phyloP scores from a whole-genome alignment of 2,888 invertebrate genomes.

The Melanostoma scalare region DNA sequence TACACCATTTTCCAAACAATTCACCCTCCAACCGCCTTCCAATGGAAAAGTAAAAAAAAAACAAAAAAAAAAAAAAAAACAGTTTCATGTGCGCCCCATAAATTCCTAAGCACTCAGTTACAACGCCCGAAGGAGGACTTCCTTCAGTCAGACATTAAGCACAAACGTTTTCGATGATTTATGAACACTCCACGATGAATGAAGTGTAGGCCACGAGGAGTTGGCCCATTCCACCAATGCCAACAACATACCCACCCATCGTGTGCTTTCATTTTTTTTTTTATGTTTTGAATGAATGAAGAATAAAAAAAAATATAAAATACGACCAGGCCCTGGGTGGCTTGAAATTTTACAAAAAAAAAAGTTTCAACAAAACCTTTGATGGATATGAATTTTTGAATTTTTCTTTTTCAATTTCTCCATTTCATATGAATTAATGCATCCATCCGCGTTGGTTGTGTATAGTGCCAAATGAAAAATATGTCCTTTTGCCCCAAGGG shows the following conservation, averaged over 20 bases:
- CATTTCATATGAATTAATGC: conserved; percentile 58
- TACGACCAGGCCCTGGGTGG: conserved; percentile 10
- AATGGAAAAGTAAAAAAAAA: conserved; percentile 4
- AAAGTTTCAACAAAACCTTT: conserved; percentile 49
- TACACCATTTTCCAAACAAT: conserved; percentile 46
- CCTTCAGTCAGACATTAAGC: conserved; percentile 71
- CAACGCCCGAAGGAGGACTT: conserved; percentile 69
- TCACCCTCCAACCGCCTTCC: conserved; percentile 19
- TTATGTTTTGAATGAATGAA: conserved; percentile 1
- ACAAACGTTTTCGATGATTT: conserved; percentile 72
- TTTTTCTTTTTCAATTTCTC: conserved; percentile 11
- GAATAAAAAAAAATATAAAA: conserved; percentile 4
- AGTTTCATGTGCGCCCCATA: conserved; percentile 67
- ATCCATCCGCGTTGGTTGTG: conserved; percentile 4
- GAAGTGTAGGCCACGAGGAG: conserved; percentile 58
- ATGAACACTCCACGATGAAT: conserved; percentile 67
- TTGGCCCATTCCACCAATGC: conserved; percentile 5
- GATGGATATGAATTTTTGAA: conserved; percentile 70
- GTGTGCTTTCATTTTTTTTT: conserved; percentile 3
- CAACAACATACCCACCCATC: not conserved
- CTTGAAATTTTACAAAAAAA: conserved; percentile 2
- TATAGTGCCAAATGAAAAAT: conserved; percentile 51
- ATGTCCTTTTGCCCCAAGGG: conserved; percentile 52
- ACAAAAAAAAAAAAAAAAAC: conserved; percentile 10
- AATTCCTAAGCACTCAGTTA: conserved; percentile 72